Evolutionary conservation across 2,888 invertebrate genomes (phyloP).

Genomic region (Camponotus fellah): DNA sequence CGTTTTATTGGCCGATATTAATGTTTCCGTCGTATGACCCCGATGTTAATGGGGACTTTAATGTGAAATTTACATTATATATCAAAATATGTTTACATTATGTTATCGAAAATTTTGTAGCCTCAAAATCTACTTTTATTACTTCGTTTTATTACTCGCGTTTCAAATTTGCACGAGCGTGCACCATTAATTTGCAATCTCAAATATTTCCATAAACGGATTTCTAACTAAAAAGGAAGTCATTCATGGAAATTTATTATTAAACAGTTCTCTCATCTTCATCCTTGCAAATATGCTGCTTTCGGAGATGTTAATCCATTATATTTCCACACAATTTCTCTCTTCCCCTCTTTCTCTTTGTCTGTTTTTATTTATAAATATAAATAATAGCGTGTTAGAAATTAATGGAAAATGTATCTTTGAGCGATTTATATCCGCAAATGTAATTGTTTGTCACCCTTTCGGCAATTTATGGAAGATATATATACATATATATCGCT

Average conservation of each 20-base stretch:
- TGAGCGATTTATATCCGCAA: conserved; percentile 2
- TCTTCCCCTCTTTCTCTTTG: background rate
- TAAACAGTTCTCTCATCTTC: background rate
- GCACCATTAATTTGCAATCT: background rate
- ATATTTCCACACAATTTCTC: background rate
- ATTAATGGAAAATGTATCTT: background rate
- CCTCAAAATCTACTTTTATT: conserved; percentile 4
- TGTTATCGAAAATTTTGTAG: background rate
- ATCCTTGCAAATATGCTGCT: background rate
- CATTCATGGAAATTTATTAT: background rate
- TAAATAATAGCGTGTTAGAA: background rate
- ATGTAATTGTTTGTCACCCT: conserved; percentile 8
- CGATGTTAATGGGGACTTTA: conserved; percentile 24
- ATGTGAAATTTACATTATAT: conserved; percentile 32
- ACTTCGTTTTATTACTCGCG: background rate
- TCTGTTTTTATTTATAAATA: conserved; percentile 1
- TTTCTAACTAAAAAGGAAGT: background rate
- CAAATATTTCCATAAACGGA: background rate
- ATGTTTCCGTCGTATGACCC: background rate
- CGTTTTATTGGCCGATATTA: conserved; percentile 34
- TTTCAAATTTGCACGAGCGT: background rate
- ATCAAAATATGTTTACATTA: conserved; percentile 6
- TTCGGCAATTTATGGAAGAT: conserved; percentile 34
- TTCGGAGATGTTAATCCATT: background rate
- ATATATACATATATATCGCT: background rate